Evolutionary conservation across 2,888 invertebrate species (phyloP).

Genomic region (Brachyptera risi): DNA sequence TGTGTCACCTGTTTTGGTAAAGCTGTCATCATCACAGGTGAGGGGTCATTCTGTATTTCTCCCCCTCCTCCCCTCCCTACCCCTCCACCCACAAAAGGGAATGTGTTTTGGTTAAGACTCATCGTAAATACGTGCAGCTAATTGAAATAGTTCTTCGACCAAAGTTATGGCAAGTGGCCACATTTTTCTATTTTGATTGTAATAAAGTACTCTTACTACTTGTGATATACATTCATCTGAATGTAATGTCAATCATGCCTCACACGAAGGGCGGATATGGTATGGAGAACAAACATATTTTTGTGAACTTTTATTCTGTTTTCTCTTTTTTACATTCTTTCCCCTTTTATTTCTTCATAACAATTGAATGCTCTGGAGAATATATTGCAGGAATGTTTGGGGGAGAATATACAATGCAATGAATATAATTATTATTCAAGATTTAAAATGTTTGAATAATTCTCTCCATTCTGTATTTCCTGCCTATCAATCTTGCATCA

Average conservation of each 20-base stretch:
- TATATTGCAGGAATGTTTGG: slow-evolving; percentile 12
- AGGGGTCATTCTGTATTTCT: neutral
- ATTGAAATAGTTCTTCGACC: neutral
- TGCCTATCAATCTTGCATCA: too few species aligned
- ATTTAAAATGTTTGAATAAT: slow-evolving; percentile 11
- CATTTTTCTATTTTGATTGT: slow-evolving; percentile 6
- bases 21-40: slow-evolving; percentile 22
- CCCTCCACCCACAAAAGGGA: neutral
- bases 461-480: slow-evolving; percentile 2
- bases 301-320: slow-evolving; percentile 13
- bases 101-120: too few species aligned
- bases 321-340: neutral
- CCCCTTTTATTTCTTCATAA: slow-evolving; percentile 14
- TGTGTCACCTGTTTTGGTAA: slow-evolving; percentile 27
- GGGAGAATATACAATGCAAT: slow-evolving; percentile 3
- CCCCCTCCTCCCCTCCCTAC: neutral
- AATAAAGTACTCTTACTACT: neutral
- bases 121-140: too few species aligned
- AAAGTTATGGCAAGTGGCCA: slow-evolving; percentile 14
- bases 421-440: neutral
- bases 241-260: slow-evolving; percentile 19
- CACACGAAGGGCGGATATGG: slow-evolving; percentile 2
- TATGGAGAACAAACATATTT: slow-evolving; percentile 3
- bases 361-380: slow-evolving; percentile 7
- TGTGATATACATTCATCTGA: neutral